phyloP scores from a whole-genome alignment of 2,797 vertebrate genomes.

The Lepus oiostolus region DNA sequence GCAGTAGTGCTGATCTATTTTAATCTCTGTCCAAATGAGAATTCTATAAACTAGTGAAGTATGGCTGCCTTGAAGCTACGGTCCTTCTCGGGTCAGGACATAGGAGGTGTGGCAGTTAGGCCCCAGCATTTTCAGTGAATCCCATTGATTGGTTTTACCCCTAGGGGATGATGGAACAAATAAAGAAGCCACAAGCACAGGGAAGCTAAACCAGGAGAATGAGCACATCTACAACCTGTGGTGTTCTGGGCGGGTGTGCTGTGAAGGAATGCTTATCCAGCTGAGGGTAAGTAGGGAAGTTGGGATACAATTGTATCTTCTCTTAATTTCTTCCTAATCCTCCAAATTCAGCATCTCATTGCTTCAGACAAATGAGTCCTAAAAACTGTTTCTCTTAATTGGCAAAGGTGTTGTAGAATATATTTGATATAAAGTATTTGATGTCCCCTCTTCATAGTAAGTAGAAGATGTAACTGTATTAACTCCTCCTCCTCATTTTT shows the following conservation, averaged over 20 bases:
- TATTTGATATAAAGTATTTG: slow-evolving; percentile 1
- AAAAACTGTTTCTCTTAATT: slow-evolving; percentile 32
- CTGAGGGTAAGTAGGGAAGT: slow-evolving; percentile 91
- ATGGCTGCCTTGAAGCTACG: neutral
- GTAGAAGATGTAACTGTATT: neutral
- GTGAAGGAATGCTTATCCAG: slow-evolving; percentile 99
- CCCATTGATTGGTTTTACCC: slow-evolving; percentile 58
- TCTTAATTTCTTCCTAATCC: neutral
- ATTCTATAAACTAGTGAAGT: slow-evolving; percentile 1
- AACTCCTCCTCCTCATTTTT: slow-evolving; percentile 70
- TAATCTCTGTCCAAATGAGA: slow-evolving; percentile 28
- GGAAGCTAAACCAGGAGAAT: slow-evolving; percentile 98
- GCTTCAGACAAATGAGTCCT: slow-evolving; percentile 4
- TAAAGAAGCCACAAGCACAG: slow-evolving; percentile 97
- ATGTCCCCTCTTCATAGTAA: neutral
- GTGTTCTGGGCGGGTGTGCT: slow-evolving; percentile 99
- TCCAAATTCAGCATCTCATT: neutral
- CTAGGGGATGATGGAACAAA: slow-evolving; percentile 97
- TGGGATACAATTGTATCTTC: neutral
- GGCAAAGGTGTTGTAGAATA: neutral
- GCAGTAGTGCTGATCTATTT: neutral
- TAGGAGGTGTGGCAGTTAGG: neutral
- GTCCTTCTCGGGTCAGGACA: neutral
- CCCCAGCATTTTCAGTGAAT: neutral
- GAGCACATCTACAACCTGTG: slow-evolving; percentile 99